A percentile compares a stretch with the other conserved stretches of the same genome.
Conservation (phyloP, 2,113 vertebrate species). For the Triplophysa siluroides region DNA sequence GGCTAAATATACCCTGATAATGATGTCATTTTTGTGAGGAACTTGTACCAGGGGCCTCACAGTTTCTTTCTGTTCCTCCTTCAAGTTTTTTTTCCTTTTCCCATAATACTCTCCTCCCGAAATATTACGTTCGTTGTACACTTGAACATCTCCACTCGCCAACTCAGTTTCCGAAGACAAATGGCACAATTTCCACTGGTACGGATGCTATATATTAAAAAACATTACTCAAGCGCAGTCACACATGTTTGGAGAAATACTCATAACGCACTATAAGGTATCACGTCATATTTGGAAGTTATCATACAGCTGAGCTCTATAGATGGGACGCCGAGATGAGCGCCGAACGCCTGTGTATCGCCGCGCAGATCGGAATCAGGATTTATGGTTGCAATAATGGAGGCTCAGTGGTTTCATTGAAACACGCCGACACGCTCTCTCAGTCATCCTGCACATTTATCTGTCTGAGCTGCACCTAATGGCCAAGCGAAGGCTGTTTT, state of each 20-base stretch:
- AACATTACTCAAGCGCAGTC: conserved; percentile 37
- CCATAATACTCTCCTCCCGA: neutral
- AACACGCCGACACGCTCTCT: conserved; percentile 38
- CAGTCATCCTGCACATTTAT: conserved; percentile 42
- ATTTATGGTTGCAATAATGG: conserved; percentile 54
- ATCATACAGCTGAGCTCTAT: conserved; percentile 38
- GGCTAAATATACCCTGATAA: neutral
- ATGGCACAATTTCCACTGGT: conserved; percentile 20
- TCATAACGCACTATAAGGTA: conserved; percentile 9
- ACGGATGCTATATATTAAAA: conserved; percentile 34
- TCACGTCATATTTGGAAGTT: conserved; percentile 32
- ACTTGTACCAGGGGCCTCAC: neutral
- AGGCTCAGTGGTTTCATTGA: conserved; percentile 40
- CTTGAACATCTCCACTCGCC: neutral
- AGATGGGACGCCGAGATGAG: conserved; percentile 7
- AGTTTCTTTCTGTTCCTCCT: neutral
- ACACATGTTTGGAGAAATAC: conserved; percentile 26
- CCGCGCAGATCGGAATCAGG: conserved; percentile 15
- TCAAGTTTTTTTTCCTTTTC: no score
- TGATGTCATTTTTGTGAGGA: neutral
- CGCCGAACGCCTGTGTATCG: neutral
- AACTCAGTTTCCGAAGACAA: conserved; percentile 21
- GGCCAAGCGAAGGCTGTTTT: conserved; percentile 28
- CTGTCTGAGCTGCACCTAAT: conserved; percentile 24
- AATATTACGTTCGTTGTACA: neutral